These are phyloP conservation scores for Linepithema humile DNA, from an alignment of 1,140 invertebrate species.

Conservation along the genomic window DNA sequence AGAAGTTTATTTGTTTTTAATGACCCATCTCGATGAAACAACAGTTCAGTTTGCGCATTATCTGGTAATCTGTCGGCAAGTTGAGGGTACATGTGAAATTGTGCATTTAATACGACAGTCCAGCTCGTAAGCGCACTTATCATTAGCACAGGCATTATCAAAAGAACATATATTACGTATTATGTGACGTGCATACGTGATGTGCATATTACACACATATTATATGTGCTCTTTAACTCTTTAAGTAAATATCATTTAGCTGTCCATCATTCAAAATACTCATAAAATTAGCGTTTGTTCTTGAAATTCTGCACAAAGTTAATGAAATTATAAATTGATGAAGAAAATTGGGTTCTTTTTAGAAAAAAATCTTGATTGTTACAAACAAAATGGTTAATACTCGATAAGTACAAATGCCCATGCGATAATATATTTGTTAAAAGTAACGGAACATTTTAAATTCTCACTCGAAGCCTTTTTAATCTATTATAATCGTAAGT, in stretches of 20 bases:
- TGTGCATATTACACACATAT: too few species aligned
- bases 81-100: neutral
- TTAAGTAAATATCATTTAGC: neutral
- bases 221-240: too few species aligned
- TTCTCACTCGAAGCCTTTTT: too few species aligned
- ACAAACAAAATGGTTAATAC: too few species aligned
- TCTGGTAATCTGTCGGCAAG: neutral
- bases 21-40: slow-evolving; percentile 17
- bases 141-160: neutral
- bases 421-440: too few species aligned
- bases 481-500: too few species aligned
- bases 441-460: too few species aligned
- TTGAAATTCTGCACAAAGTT: neutral
- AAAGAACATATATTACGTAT: neutral
- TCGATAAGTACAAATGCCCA: too few species aligned
- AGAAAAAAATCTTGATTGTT: too few species aligned
- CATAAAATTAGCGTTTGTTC: neutral
- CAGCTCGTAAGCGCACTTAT: neutral
- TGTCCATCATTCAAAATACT: neutral
- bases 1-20: slow-evolving; percentile 36
- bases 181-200: too few species aligned
- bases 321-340: neutral
- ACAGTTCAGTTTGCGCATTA: slow-evolving; percentile 20
- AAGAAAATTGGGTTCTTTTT: too few species aligned
- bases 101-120: neutral